Base-by-base conservation (phyloP, 2,888 invertebrate genomes). In the Volucella zonaria region DNA sequence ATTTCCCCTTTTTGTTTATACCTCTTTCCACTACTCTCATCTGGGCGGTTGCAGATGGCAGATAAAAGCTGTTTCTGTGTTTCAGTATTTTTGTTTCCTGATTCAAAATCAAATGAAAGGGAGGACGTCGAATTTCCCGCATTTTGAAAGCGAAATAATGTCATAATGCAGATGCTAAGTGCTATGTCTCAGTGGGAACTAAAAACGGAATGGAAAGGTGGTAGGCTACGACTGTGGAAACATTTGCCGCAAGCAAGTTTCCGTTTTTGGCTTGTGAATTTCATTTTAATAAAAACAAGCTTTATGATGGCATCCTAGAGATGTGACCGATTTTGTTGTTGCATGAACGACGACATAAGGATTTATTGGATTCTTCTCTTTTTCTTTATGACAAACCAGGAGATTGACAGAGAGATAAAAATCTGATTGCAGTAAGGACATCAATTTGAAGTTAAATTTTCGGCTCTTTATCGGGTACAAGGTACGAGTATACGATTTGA, bases 121-220 rank as follows among this genome's bases (percentile, higher is more conserved):
- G 8, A 14, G 9, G 15, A 45, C 31, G 0, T 31, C 12, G 47
- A n/a, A n/a, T 2, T 8, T 11, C 4, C 11, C 18, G 42, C 23
- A 15, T 47, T 43, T 45, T 51, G 10, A 12, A 56, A 66, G 38
- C 12, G 43, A 40, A 54, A 70, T 54, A 68, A 70, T 70, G 77
- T 62, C 62, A 56, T 77, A 62, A 70, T 77, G 77, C 77, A 68
- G 77, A 54, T n/a, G 38, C 67, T 61, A 61, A 68, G 59, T 68
- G 31, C 9, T 59, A 59, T 59, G 52, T 58, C 31, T 31, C 31
- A 6, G 31, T 31, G 6, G 4, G 31, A 0, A 15, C 49, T 49
- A 14, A 67, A 11, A 15, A 59, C 8, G 31, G 11, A 12, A 45
- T 52, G 51, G 43, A 15, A 23, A 43, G 23, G 56, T 45, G 43